Conservation (phyloP, 2,797 vertebrate species). For the Arrhamphus sclerolepis region DNA sequence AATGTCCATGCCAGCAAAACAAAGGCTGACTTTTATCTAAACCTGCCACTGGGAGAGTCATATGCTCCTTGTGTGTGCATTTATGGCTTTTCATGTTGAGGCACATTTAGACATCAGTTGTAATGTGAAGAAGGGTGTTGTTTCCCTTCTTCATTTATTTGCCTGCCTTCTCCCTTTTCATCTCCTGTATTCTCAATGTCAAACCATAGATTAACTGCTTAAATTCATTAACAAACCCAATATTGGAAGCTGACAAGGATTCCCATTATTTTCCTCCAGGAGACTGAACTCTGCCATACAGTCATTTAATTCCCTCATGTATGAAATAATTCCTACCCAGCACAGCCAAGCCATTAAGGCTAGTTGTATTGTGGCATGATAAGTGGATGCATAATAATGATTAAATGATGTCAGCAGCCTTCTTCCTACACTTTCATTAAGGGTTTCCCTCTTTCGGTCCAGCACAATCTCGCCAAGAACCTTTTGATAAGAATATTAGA, state of each 20-base stretch:
- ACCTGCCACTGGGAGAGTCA: slow-evolving; percentile 21
- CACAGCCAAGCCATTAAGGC: slow-evolving; percentile 63
- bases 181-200: slow-evolving; percentile 35
- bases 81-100: slow-evolving; percentile 14
- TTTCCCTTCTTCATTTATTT: slow-evolving; percentile 6
- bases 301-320: slow-evolving; percentile 75
- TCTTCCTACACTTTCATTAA: slow-evolving; percentile 61
- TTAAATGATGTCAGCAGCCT: slow-evolving; percentile 73
- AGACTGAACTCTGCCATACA: slow-evolving; percentile 64
- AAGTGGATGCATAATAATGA: slow-evolving; percentile 70
- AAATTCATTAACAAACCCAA: slow-evolving; percentile 67
- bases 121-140: slow-evolving; percentile 4
- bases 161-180: not conserved
- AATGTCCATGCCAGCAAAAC: slow-evolving; percentile 57
- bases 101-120: slow-evolving; percentile 15
- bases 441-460: slow-evolving; percentile 33
- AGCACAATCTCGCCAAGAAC: slow-evolving; percentile 46
- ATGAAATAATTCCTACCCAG: slow-evolving; percentile 72
- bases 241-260: slow-evolving; percentile 55
- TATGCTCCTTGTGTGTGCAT: slow-evolving; percentile 7
- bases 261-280: slow-evolving; percentile 65
- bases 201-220: slow-evolving; percentile 48
- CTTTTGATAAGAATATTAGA: slow-evolving; percentile 33
- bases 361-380: slow-evolving; percentile 66
- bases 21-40: slow-evolving; percentile 63